Base-by-base conservation (phyloP, 30 jellyfish, hydroid and myxozoan genomes). In the Hydra vulgaris region DNA sequence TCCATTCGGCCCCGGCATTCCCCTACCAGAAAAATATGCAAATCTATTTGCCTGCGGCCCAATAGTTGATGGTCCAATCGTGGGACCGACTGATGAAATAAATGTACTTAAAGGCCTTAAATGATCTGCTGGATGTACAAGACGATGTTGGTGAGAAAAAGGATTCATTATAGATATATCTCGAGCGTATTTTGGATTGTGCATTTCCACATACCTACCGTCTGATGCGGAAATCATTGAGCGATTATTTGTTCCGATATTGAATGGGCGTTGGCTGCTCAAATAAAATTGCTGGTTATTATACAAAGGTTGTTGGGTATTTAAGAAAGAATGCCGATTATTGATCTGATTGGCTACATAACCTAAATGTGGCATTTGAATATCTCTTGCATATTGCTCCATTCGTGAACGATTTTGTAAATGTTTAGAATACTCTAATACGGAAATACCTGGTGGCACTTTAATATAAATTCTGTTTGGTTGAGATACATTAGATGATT, bases 331-430 rank as follows among this genome's bases (percentile, higher is more conserved):
- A n/a, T n/a, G n/a, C n/a, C n/a, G n/a, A n/a, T n/a, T n/a, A n/a
- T n/a, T n/a, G n/a, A n/a, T n/a, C n/a, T 12, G 61, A 12, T 12
- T 40, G 61, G 5, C 8, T 12, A 40, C 12, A 40, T 73, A 25
- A n/a, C 68, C 61, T 25, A 26, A 22, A 73, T n/a, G 7, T 73
- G 68, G 8, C 81, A 22, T 73, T 73, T 73, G 81, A 22, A 7
- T 25, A 22, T 19, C 25, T 68, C 75, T 68, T 23, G 75, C 7
- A 68, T 68, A 23, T n/a, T 68, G 75, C 15, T 68, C 75, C 25
- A 68, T 20, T 7, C 75, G 25, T 68, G 27, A 68, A 68, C 16
- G 25, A 23, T 68, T 3, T 20, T 68, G 25, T 68, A 68, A 8
- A 23, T 68, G 27, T 17, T n/a, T 56, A 15, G 75, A 68, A 15